Conservation (phyloP, 1,140 invertebrate species). For the Chlorops oryzae region DNA sequence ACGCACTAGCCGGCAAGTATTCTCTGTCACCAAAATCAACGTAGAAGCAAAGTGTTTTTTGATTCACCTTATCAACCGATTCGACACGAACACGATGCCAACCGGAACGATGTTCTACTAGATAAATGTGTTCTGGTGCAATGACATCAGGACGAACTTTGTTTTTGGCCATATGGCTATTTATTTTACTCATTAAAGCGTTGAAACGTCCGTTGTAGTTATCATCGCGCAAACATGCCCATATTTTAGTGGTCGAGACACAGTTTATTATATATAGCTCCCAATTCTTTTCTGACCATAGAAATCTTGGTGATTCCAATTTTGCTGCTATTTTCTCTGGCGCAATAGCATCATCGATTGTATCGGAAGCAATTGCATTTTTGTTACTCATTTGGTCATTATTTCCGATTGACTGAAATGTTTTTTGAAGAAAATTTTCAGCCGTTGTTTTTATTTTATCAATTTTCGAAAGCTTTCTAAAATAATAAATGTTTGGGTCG, state of each 20-base stretch:
- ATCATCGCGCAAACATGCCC: constrained; percentile 33
- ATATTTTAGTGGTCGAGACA: constrained; percentile 34
- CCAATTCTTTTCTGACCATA: constrained; percentile 30
- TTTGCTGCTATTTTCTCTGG: too few relatives aligned
- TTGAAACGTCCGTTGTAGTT: constrained; percentile 36
- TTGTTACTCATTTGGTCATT: too few relatives aligned
- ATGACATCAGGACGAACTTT: constrained; percentile 14
- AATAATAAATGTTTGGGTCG: too few relatives aligned
- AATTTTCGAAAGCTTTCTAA: too few relatives aligned
- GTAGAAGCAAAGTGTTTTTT: constrained; percentile 34
- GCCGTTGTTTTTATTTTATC: too few relatives aligned
- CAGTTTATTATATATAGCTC: constrained; percentile 39
- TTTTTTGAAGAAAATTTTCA: too few relatives aligned
- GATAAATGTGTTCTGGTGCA: constrained; percentile 26
- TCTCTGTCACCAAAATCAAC: constrained; percentile 42
- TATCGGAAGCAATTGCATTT: too few relatives aligned
- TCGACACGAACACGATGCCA: constrained; percentile 43
- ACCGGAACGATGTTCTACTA: constrained; percentile 32
- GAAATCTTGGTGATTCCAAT: too few relatives aligned
- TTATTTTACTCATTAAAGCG: constrained; percentile 30
- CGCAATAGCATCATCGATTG: too few relatives aligned
- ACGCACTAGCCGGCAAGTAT: constrained; percentile 20
- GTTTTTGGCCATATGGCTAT: constrained; percentile 24
- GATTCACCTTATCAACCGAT: constrained; percentile 22
- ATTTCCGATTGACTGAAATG: too few relatives aligned